phyloP scores from a whole-genome alignment of 37 sponge, comb jelly and placozoan genomes.

The Axinella damicornis region DNA sequence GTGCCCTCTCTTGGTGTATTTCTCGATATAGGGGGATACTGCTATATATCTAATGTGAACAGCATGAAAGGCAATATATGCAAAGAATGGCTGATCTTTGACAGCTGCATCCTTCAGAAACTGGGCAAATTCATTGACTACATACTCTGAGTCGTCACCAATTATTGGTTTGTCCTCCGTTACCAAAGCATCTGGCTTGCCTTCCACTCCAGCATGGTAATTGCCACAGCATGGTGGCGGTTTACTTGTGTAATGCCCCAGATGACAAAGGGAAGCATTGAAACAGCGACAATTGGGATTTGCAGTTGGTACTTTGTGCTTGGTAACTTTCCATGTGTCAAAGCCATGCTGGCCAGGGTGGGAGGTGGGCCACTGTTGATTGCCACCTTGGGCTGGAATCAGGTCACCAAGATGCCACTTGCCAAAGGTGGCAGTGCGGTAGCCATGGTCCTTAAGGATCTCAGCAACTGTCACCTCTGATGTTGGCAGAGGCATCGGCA shows the following conservation, averaged over 20 bases:
- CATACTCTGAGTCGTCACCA: constrained; percentile 66
- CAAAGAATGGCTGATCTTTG: constrained; percentile 61
- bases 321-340: constrained; percentile 69
- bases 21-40: neutral
- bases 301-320: constrained; percentile 60
- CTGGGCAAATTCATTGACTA: constrained; percentile 21
- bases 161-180: neutral
- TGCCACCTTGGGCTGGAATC: neutral
- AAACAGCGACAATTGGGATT: constrained; percentile 81
- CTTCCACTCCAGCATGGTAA: constrained; percentile 1
- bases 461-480: constrained; percentile 28
- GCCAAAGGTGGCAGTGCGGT: constrained; percentile 30
- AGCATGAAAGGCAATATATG: constrained; percentile 64
- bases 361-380: constrained; percentile 39
- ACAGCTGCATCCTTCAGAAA: constrained; percentile 6
- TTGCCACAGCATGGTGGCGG: constrained; percentile 32
- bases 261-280: constrained; percentile 20
- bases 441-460: constrained; percentile 7
- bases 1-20: neutral
- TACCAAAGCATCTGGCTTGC: neutral
- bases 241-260: constrained; percentile 35
- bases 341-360: constrained; percentile 70
- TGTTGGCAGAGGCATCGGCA: constrained; percentile 38
- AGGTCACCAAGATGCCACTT: constrained; percentile 41
- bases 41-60: constrained; percentile 74